Conservation (phyloP, 30 jellyfish, hydroid and myxozoan genomes). For the Nemopilema nomurai region DNA sequence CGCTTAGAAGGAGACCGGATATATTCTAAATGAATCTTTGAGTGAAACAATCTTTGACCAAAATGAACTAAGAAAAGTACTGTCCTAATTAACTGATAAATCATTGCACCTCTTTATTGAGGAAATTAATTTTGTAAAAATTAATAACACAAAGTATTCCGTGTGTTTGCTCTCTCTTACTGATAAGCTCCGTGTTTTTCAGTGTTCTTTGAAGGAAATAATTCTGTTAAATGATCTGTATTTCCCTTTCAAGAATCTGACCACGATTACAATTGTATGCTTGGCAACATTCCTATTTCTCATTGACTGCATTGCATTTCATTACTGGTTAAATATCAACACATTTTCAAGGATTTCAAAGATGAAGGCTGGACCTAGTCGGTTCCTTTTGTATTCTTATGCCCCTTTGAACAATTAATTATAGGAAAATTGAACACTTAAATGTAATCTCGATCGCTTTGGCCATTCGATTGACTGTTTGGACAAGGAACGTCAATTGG, state of each 20-base stretch:
- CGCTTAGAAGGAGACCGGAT: too few species aligned
- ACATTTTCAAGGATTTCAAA: neutral
- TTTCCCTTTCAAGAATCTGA: neutral
- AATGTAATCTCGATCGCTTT: neutral
- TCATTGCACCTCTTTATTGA: too few species aligned
- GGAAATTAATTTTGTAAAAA: too few species aligned
- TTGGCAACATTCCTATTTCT: neutral
- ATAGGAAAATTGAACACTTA: neutral
- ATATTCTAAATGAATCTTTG: too few species aligned
- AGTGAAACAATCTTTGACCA: too few species aligned
- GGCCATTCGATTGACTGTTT: neutral
- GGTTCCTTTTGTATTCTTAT: neutral
- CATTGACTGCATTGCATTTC: neutral
- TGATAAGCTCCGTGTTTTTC: too few species aligned
- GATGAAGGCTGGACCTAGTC: neutral
- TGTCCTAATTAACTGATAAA: too few species aligned
- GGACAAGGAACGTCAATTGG: neutral
- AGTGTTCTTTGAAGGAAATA: too few species aligned
- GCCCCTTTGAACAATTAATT: neutral
- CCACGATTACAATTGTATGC: neutral
- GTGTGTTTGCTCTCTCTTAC: too few species aligned
- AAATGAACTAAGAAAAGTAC: too few species aligned
- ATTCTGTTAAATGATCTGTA: too few species aligned
- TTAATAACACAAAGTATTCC: too few species aligned
- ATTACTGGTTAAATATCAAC: neutral